These are phyloP conservation scores for Spisula subtruncata DNA, from an alignment of 2,888 invertebrate genomes.

Conservation along the genomic window DNA sequence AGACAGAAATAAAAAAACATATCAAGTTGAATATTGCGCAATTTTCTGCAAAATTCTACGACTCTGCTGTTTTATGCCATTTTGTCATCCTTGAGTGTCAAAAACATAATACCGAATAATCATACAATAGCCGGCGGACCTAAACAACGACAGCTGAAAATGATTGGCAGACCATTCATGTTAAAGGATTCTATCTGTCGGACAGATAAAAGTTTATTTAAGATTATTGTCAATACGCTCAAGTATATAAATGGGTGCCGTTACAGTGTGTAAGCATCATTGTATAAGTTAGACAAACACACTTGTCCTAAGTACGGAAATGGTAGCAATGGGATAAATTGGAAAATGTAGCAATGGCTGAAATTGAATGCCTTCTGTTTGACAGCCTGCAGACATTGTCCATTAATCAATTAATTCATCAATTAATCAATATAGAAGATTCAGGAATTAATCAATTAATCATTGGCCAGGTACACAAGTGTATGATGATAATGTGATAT, in stretches of 20 bases:
- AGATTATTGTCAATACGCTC: neutral
- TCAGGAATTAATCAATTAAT: neutral
- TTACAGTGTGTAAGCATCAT: neutral
- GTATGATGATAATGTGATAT: neutral
- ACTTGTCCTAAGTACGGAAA: neutral
- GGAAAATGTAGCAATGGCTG: neutral
- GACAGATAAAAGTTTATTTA: neutral
- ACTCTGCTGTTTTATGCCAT: too few relatives aligned
- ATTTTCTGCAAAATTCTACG: too few relatives aligned
- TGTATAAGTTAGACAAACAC: slow-evolving; percentile 8
- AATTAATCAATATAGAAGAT: neutral
- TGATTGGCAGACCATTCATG: neutral
- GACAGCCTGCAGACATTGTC: neutral
- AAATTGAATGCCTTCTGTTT: neutral
- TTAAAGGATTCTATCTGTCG: slow-evolving; percentile 12
- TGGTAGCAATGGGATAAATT: neutral
- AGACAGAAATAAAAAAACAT: too few relatives aligned
- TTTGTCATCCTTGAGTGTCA: too few relatives aligned
- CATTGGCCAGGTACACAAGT: neutral
- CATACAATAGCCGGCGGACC: neutral
- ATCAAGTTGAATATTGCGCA: too few relatives aligned
- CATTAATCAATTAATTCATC: neutral
- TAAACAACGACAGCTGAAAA: neutral
- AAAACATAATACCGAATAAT: too few relatives aligned
- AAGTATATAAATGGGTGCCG: slow-evolving; percentile 24